Percentiles rank a stretch among this genome's conserved stretches.
phyloP scores from a whole-genome alignment of 2,888 invertebrate genomes.

The Yponomeuta malinellus region DNA sequence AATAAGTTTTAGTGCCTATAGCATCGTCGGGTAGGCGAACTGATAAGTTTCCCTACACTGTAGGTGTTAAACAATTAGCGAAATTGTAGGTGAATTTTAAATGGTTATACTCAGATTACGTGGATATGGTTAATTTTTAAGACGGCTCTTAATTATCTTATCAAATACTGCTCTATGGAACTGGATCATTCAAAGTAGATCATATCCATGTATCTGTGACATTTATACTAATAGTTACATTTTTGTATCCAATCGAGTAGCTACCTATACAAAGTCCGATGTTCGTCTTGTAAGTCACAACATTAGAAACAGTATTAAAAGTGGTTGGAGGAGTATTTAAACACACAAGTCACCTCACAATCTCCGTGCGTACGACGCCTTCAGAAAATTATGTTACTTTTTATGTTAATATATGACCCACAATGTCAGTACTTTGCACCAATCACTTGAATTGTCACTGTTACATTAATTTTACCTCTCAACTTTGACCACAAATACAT shows the following conservation, averaged over 20 bases:
- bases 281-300: neutral
- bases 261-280: neutral
- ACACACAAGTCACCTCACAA: neutral
- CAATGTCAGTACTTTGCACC: neutral
- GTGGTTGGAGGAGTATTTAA: neutral
- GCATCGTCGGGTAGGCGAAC: slow-evolving; percentile 15
- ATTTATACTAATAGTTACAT: neutral
- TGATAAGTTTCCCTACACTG: slow-evolving; percentile 14
- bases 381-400: neutral
- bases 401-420: neutral
- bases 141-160: neutral
- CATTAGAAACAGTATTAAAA: slow-evolving; percentile 1
- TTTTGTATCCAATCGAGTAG: neutral
- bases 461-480: neutral
- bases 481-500: neutral
- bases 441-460: neutral
- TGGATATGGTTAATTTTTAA: neutral
- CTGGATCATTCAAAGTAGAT: neutral
- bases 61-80: slow-evolving; percentile 7
- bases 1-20: slow-evolving; percentile 19
- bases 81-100: slow-evolving; percentile 13
- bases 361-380: neutral
- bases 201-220: neutral
- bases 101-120: neutral
- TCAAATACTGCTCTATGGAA: neutral